phyloP scores from a whole-genome alignment of 1,140 invertebrate genomes.

The Dendrolimus punctatus region DNA sequence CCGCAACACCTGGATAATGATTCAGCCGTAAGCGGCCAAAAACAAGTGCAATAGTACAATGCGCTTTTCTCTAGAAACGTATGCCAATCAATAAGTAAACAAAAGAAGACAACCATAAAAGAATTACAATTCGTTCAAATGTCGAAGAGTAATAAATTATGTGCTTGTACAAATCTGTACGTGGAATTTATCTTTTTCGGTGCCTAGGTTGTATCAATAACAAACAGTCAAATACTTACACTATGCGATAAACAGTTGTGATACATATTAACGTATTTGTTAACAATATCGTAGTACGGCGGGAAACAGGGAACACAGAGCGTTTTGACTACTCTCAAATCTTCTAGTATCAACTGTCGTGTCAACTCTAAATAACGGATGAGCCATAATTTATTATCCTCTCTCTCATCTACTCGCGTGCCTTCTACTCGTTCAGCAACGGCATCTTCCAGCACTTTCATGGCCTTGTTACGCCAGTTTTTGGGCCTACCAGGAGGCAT shows the following conservation, averaged over 20 bases:
- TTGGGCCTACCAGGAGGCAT: conserved; percentile 95
- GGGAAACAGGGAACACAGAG: conserved; percentile 96
- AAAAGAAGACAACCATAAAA: too few species aligned
- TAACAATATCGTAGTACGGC: conserved; percentile 94
- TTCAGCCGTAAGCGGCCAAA: too few species aligned
- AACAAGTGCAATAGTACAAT: too few species aligned
- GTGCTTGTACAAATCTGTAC: too few species aligned
- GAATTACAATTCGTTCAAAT: too few species aligned
- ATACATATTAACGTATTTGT: conserved; percentile 94
- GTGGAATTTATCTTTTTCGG: too few species aligned
- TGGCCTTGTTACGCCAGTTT: conserved; percentile 90
- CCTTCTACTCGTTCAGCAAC: conserved; percentile 89
- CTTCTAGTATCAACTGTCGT: conserved; percentile 90
- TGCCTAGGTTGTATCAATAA: too few species aligned
- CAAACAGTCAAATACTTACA: conserved; percentile 71
- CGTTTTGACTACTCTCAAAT: conserved; percentile 93
- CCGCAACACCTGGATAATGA: too few species aligned
- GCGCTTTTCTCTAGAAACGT: too few species aligned
- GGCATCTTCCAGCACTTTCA: conserved; percentile 87
- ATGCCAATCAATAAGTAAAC: too few species aligned
- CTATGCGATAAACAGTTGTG: conserved; percentile 90
- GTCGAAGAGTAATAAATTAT: too few species aligned
- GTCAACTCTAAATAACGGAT: conserved; percentile 86
- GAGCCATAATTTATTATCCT: conserved; percentile 96
- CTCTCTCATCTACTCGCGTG: conserved; percentile 93